Percentiles rank a stretch among this genome's conserved stretches.
Conservation (phyloP, 2,113 vertebrate species). For the Montifringilla adamsi region DNA sequence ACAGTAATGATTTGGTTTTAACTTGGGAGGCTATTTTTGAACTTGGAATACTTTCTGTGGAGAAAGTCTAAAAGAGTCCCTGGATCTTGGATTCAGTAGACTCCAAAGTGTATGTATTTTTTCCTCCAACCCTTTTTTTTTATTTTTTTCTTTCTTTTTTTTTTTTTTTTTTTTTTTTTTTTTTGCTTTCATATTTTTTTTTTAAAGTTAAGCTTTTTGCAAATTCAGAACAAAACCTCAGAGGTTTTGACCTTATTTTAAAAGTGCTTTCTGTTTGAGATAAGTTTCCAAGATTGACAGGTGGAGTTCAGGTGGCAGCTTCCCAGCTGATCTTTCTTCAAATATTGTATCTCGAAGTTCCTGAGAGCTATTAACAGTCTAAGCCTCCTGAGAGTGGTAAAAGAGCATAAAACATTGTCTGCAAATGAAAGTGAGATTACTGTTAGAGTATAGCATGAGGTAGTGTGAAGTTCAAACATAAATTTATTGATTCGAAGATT, state of each 20-base stretch:
- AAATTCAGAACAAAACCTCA: neutral
- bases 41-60: neutral
- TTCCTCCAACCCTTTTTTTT: too few relatives aligned
- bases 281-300: neutral
- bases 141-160: too few relatives aligned
- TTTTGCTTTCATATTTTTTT: too few relatives aligned
- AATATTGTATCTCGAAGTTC: conserved; percentile 21
- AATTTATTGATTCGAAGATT: conserved; percentile 25
- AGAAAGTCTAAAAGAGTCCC: neutral
- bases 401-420: conserved; percentile 22
- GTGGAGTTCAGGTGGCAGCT: neutral
- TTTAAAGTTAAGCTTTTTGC: neutral
- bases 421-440: conserved; percentile 33
- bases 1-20: neutral
- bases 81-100: neutral
- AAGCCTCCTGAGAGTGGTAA: neutral
- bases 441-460: neutral
- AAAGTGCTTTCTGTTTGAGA: neutral
- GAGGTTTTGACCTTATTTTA: conserved; percentile 6
- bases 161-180: neutral
- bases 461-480: conserved; percentile 28
- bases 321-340: conserved; percentile 30
- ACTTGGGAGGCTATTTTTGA: neutral
- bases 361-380: conserved; percentile 13
- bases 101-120: neutral